Conservation (phyloP, 53 echinoderm and acorn worm species). For the Echinarachnius parma region DNA sequence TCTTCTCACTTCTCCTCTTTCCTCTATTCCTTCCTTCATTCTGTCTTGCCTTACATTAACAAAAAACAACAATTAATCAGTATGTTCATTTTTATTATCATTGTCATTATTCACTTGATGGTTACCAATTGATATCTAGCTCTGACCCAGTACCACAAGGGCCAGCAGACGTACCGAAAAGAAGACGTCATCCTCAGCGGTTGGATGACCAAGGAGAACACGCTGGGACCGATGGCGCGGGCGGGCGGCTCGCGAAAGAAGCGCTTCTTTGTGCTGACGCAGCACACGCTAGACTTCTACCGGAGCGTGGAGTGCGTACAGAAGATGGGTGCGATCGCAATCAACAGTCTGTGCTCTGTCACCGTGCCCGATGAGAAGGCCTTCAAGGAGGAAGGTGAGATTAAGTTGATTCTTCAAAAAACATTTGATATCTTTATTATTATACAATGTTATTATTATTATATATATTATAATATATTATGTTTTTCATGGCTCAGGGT, state of each 20-base stretch:
- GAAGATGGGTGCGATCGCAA: slow-evolving; percentile 91
- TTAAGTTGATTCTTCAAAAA: background rate
- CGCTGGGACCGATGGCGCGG: slow-evolving; percentile 73
- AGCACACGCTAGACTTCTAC: slow-evolving; percentile 90
- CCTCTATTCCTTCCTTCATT: too few species aligned
- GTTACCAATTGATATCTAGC: too few species aligned
- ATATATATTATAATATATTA: too few species aligned
- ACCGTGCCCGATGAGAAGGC: slow-evolving; percentile 93
- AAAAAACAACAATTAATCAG: too few species aligned
- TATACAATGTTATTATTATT: too few species aligned
- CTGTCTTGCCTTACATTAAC: too few species aligned
- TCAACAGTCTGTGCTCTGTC: slow-evolving; percentile 94
- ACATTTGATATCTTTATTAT: too few species aligned
- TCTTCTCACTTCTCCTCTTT: too few species aligned
- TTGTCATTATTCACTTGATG: too few species aligned
- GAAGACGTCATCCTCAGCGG: slow-evolving; percentile 93
- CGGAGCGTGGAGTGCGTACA: slow-evolving; percentile 80
- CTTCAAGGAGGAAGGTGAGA: slow-evolving; percentile 88
- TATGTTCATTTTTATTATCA: too few species aligned
- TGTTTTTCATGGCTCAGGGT: too few species aligned
- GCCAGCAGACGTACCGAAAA: slow-evolving; percentile 77
- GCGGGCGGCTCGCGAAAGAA: slow-evolving; percentile 81
- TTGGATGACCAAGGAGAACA: slow-evolving; percentile 90
- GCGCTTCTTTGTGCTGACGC: slow-evolving; percentile 91
- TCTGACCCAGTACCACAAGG: slow-evolving; percentile 92